Conservation (phyloP, 2,888 invertebrate genomes). For the Onthophagus sagittarius region DNA sequence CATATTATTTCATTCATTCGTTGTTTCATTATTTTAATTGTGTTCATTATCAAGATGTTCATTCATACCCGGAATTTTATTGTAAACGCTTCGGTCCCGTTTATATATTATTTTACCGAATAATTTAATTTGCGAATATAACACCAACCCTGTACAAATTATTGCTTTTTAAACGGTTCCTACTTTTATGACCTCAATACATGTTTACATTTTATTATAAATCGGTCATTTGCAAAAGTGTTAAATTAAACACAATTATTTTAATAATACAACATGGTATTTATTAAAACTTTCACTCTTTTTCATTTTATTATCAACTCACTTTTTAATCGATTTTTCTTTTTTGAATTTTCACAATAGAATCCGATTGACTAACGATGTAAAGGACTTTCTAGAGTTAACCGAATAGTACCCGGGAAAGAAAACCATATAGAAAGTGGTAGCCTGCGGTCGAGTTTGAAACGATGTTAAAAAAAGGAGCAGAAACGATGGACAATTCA, state of each 20-base stretch:
- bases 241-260: not conserved
- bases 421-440: not conserved
- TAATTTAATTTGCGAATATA: not conserved
- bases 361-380: not conserved
- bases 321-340: not conserved
- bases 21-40: slow-evolving; percentile 9
- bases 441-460: not conserved
- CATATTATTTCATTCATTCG: slow-evolving; percentile 11
- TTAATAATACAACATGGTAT: not conserved
- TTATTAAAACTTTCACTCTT: not conserved
- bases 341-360: not conserved
- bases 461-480: not conserved
- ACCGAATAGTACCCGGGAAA: not conserved
- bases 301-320: not conserved
- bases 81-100: not conserved
- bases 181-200: not conserved
- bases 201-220: not conserved
- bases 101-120: not conserved
- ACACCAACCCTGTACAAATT: not conserved
- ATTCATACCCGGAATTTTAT: slow-evolving; percentile 5
- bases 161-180: not conserved
- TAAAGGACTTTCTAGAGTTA: not conserved
- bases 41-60: slow-evolving; percentile 10
- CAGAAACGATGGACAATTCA: slow-evolving; percentile 1
- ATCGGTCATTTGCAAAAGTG: not conserved